Evolutionary conservation across 2,113 vertebrate genomes (phyloP).

Genomic region (Dipodomys stephensi): DNA sequence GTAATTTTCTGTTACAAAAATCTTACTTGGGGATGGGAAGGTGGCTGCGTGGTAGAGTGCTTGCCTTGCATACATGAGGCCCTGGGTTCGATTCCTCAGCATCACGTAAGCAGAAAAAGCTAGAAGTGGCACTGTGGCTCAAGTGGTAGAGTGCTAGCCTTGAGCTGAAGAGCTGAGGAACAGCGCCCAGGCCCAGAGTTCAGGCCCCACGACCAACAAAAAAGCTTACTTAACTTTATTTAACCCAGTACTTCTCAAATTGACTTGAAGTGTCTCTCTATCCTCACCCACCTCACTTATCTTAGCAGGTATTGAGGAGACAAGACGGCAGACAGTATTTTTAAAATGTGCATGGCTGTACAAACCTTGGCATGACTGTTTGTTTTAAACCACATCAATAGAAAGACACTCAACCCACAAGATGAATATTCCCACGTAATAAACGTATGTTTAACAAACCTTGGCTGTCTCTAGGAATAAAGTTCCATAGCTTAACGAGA

Average conservation of each 20-base stretch:
- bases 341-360: neutral
- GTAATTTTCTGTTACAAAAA: slow-evolving; percentile 13
- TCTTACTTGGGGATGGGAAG: neutral
- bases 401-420: neutral
- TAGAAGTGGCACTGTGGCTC: no score
- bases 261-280: neutral
- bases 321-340: neutral
- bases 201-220: no score
- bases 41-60: no score
- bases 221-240: slow-evolving; percentile 22
- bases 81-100: no score
- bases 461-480: neutral
- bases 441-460: neutral
- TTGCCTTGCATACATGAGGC: no score
- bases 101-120: no score
- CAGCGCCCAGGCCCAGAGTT: no score
- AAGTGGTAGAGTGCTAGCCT: no score
- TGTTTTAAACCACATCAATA: neutral
- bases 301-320: neutral
- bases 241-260: neutral
- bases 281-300: neutral
- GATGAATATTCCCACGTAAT: neutral
- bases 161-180: no score
- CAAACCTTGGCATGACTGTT: neutral
- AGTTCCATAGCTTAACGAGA: neutral